Base-by-base conservation (phyloP, 1,140 invertebrate genomes). In the Ostrea edulis region DNA sequence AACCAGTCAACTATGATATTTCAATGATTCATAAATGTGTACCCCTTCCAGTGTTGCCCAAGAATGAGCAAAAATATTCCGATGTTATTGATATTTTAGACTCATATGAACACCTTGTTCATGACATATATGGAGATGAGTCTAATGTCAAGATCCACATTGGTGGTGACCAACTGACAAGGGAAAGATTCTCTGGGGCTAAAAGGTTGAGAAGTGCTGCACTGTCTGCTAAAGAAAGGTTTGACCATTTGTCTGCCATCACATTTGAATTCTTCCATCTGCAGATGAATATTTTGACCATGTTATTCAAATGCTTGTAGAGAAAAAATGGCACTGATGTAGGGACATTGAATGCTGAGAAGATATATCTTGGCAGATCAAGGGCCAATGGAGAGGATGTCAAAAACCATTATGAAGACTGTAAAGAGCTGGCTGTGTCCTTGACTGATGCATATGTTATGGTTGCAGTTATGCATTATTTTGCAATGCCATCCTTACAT, bases 51-150 rank as follows among this genome's bases (percentile, higher is more conserved):
- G 62, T 84, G n/a, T 35, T 71, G 58, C 71, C 65, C 17, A 81
- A 87, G 51, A 90, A 87, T 87, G 90, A 89, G 54, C 88, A 89
- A 53, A 87, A 89, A 25, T 90, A 90, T 87, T 82, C 82, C 52
- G 86, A 90, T 81, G 90, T 90, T 2, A 71, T 89, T 44, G 86
- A 87, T 29, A 88, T 90, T 14, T 35, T 89, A n/a, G 87, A 90
- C 25, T 22, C 51, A 29, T 86, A 89, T 84, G 68, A 86, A 85
- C 29, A 81, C 55, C 29, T 55, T 12, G 44, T 86, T 35, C 20
- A 20, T 25, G 22, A 53, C 52, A 58, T 83, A 54, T 25, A n/a
- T 8, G 55, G 82, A 17, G 20, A 20, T 35, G 53, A 29, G 54
- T 25, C 65, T 2, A 25, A 20, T 51, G 12, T 8, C 82, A n/a